phyloP scores from a whole-genome alignment of 2,113 vertebrate genomes.

The Cyanocitta stelleri region DNA sequence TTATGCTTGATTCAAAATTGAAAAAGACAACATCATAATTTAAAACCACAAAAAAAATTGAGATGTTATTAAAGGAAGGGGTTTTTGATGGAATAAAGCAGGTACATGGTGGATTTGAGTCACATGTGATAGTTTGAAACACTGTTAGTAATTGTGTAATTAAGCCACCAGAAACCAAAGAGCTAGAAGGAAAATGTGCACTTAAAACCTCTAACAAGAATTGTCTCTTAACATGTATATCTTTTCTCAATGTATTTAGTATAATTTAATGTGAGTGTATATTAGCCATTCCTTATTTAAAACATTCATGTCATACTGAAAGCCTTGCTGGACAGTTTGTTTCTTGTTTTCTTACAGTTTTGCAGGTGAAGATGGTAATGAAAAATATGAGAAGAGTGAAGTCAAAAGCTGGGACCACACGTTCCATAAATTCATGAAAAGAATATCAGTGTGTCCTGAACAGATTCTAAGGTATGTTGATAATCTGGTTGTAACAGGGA shows the following conservation, averaged over 20 bases:
- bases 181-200: neutral
- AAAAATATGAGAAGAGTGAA: conserved; percentile 79
- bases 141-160: neutral
- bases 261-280: neutral
- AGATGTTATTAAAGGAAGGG: neutral
- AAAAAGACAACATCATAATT: neutral
- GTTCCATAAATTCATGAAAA: conserved; percentile 84
- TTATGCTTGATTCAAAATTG: neutral
- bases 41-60: neutral
- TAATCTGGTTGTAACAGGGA: neutral
- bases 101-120: neutral
- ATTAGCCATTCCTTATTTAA: neutral
- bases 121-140: neutral
- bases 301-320: neutral
- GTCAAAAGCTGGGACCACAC: conserved; percentile 69
- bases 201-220: neutral
- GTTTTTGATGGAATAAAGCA: neutral
- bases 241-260: neutral
- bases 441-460: conserved; percentile 74
- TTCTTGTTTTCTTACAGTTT: conserved; percentile 35
- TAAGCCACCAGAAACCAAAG: neutral
- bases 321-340: neutral
- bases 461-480: conserved; percentile 78
- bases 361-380: conserved; percentile 38
- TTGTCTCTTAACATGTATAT: neutral